Conservation (phyloP, 2,113 vertebrate species). For the Python bivittatus region DNA sequence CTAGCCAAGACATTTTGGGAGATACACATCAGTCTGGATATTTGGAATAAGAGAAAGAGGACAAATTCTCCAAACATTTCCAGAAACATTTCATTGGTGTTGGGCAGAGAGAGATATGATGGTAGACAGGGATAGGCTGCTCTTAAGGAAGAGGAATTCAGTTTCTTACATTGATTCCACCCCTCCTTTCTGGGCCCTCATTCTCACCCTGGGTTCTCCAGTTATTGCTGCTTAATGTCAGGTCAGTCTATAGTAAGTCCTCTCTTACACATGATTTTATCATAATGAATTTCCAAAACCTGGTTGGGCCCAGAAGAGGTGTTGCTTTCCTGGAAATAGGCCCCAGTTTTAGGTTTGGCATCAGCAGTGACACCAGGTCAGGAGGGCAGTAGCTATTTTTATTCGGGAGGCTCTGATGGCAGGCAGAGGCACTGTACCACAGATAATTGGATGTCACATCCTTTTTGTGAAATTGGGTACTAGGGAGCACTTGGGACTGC, state of each 20-base stretch:
- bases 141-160: too few species aligned
- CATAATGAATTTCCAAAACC: neutral
- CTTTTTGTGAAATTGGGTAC: neutral
- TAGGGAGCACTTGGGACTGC: neutral
- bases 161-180: too few species aligned
- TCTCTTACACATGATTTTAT: neutral
- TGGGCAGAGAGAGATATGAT: too few species aligned
- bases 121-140: too few species aligned
- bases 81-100: neutral
- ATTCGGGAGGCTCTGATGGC: neutral
- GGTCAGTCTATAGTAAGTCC: neutral
- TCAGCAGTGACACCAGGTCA: neutral
- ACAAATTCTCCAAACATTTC: neutral
- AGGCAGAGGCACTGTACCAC: neutral
- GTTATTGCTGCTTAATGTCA: neutral
- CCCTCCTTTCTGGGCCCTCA: too few species aligned
- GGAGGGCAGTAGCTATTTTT: neutral
- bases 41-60: slow-evolving; percentile 4
- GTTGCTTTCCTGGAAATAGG: neutral
- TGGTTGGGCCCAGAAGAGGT: neutral
- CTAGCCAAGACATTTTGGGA: neutral
- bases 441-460: neutral
- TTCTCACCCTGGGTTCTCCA: neutral
- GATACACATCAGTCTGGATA: neutral
- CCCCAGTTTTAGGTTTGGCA: neutral